Conservation (phyloP, 1,140 invertebrate genomes). For the Sminthurides bifidus region DNA sequence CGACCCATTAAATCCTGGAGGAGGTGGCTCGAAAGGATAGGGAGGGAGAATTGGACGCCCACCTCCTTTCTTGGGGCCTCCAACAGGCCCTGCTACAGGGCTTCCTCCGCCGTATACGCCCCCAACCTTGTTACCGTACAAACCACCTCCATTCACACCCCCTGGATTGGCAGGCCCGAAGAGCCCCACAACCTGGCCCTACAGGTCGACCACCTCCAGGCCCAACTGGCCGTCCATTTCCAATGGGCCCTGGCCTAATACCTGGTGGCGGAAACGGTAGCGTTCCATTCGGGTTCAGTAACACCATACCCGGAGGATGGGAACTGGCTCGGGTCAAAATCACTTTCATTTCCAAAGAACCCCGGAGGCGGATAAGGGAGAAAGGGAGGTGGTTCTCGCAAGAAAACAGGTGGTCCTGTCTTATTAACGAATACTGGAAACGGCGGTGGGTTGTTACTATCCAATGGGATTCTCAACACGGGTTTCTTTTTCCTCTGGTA, state of each 20-base stretch:
- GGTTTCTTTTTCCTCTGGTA: constrained; percentile 50
- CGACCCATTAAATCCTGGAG: constrained; percentile 3
- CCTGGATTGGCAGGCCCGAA: constrained; percentile 17
- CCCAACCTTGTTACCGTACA: background rate
- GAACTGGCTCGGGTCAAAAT: constrained; percentile 38
- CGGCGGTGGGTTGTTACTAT: constrained; percentile 67
- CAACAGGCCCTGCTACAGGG: background rate
- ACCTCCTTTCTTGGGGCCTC: background rate
- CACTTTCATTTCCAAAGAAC: constrained; percentile 43
- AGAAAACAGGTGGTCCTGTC: constrained; percentile 60
- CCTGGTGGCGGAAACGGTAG: constrained; percentile 34
- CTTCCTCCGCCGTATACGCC: constrained; percentile 15
- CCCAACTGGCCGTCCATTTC: no score
- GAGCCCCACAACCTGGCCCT: no score
- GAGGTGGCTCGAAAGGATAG: constrained; percentile 5
- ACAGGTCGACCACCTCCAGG: no score
- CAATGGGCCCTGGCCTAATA: background rate
- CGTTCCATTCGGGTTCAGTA: constrained; percentile 25
- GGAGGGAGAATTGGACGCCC: background rate
- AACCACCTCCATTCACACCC: constrained; percentile 20
- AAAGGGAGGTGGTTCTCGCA: constrained; percentile 42
- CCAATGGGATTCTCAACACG: constrained; percentile 56
- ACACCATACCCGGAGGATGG: constrained; percentile 29
- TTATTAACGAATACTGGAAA: constrained; percentile 65
- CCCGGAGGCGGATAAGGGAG: constrained; percentile 35